Conservation (phyloP, 1,140 invertebrate genomes). For the Diprion similis region DNA sequence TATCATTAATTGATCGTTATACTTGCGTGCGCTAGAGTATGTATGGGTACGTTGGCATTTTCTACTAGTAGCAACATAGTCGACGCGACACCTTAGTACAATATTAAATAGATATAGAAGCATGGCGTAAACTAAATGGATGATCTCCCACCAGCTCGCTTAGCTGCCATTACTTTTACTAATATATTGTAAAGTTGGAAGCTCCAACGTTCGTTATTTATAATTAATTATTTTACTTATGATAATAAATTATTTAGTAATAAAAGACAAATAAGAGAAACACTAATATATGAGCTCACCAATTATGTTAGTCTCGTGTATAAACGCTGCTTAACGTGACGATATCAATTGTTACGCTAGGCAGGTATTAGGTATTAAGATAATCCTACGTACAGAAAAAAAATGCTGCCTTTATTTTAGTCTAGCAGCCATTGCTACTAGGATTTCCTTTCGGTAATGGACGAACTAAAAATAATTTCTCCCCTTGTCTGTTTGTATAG, state of each 20-base stretch:
- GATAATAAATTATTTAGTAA: constrained; percentile 49
- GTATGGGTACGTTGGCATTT: constrained; percentile 45
- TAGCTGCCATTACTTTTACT: constrained; percentile 43
- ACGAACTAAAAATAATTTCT: constrained; percentile 91
- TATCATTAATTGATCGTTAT: constrained; percentile 56
- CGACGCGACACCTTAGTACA: constrained; percentile 43
- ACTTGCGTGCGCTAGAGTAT: constrained; percentile 56
- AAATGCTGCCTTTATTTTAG: constrained; percentile 19
- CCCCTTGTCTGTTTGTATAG: constrained; percentile 95
- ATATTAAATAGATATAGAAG: constrained; percentile 52
- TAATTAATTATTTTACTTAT: constrained; percentile 36
- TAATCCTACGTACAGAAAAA: constrained; percentile 35
- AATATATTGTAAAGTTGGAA: constrained; percentile 37
- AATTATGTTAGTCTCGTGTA: constrained; percentile 56
- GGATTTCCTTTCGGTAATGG: constrained; percentile 77
- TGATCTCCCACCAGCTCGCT: constrained; percentile 24
- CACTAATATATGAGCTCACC: constrained; percentile 56
- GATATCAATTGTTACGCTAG: constrained; percentile 53
- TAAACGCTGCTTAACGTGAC: constrained; percentile 55
- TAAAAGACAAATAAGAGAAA: constrained; percentile 54
- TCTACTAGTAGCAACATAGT: constrained; percentile 48
- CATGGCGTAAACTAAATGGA: constrained; percentile 43
- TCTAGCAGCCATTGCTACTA: constrained; percentile 60
- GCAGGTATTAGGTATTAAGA: constrained; percentile 50
- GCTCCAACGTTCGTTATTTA: constrained; percentile 42